Evolutionary conservation across 2,797 vertebrate species (phyloP), one percentile per base, ranked within the genome.

Genomic region (Clamator glandarius): DNA sequence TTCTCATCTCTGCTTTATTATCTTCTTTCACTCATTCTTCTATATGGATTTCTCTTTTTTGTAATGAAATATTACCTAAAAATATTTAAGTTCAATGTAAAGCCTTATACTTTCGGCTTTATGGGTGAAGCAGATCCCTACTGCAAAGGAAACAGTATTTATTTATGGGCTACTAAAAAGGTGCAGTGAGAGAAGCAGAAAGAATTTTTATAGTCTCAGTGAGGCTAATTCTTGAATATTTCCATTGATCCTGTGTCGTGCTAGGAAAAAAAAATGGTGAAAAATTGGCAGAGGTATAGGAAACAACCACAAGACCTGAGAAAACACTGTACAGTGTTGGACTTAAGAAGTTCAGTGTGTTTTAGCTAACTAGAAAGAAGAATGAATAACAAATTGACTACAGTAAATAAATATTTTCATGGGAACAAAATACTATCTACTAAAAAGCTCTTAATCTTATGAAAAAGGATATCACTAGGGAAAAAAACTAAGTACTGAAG

Each of bases 221-320:
- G 48, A 93, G n/a, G 55, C 41, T 74, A 67, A 58, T 75, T 83
- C 73, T 81, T 88, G 48, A 88, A 89, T 77, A 83, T 68, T 80
- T 77, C 8, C 87, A 89, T 89, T 77, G 61, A 93, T 75, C 33
- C 44, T 59, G 7, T 48, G 33, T 52, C 46, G 84, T 82, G 29
- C 44, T 61, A 29, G 74, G 39, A 39, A 39, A 73, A 77, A 77
- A 77, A 79, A 51, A 54, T 17, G 15, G 10, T 77, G 82, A 77
- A 92, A 92, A 83, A 63, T 14, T 58, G 36, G 36, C 69, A 82
- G 50, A 63, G 35, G 20, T 82, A 67, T 6, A 62, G 74, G 12
- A 54, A 74, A 89, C 41, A 83, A 51, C 33, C 50, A 52, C 23
- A 50, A 68, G 24, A 23, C 70, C 69, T 70, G 36, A 82, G 61